These are phyloP conservation scores for Excalfactoria chinensis DNA, from an alignment of 2,113 vertebrate species.

Conservation along the genomic window DNA sequence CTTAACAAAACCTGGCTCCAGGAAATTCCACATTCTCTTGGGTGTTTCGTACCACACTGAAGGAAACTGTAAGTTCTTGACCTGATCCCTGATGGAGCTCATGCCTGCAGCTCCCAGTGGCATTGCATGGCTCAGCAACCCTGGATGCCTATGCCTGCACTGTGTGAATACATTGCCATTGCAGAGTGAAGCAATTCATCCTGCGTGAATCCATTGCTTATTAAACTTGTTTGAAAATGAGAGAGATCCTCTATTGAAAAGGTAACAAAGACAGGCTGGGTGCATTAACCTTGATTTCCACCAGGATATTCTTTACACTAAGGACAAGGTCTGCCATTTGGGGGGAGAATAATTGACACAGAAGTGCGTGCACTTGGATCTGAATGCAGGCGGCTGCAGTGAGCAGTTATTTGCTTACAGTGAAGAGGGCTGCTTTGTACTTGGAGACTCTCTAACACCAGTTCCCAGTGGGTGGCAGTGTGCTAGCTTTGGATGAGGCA, in stretches of 20 bases:
- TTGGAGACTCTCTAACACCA: slow-evolving; percentile 28
- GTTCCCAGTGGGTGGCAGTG: slow-evolving; percentile 85
- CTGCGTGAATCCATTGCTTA: neutral
- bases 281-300: neutral
- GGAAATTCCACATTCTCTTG: neutral
- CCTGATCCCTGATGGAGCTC: neutral
- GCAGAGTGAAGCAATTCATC: neutral
- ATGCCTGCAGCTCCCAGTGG: neutral
- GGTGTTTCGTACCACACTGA: neutral
- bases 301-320: neutral
- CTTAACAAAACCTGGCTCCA: neutral
- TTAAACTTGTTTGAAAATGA: neutral
- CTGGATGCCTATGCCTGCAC: neutral
- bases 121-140: neutral
- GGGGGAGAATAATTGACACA: neutral
- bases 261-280: neutral
- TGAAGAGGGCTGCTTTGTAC: neutral
- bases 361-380: neutral
- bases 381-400: neutral
- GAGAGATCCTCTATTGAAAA: neutral
- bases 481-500: slow-evolving; percentile 68
- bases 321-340: neutral
- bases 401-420: neutral
- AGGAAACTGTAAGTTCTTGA: neutral
- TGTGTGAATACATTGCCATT: neutral